Conservation (phyloP, 2,113 vertebrate species). For the Rattus norvegicus region GRCr8 NC_086024.1:133253501-133254000, state of each 20-base stretch:
- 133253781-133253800: neutral
- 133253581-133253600: neutral
- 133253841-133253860: neutral
- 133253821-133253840: neutral
- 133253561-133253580: neutral
- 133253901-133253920: neutral
- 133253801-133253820: neutral
- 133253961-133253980: neutral
- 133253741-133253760: neutral
- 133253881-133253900: neutral
- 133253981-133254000: neutral
- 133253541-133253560: neutral
- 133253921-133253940: neutral
- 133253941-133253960: neutral
- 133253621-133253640: neutral
- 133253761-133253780: neutral
- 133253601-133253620: neutral
- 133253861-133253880: neutral
- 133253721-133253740: neutral
- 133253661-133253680: neutral
- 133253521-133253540: neutral
- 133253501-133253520: neutral
- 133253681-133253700: neutral
- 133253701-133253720: neutral
- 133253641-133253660: neutral